Evolutionary conservation across 2,888 invertebrate genomes (phyloP).

Genomic region (Parascotia fuliginaria): DNA sequence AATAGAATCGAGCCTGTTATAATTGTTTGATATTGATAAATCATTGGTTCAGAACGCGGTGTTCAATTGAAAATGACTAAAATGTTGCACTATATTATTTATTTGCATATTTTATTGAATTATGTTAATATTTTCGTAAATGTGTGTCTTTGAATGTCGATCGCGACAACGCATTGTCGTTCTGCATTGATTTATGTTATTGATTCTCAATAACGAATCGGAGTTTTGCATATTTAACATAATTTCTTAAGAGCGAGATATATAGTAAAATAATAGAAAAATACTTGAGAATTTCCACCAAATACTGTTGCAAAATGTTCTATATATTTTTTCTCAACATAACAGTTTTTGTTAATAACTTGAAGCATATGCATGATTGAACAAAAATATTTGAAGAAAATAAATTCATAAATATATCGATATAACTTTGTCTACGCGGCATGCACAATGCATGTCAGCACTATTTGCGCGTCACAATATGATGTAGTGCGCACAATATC

Average conservation of each 20-base stretch:
- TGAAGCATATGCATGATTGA: too few relatives aligned
- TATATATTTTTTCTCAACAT: too few relatives aligned
- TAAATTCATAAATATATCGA: slow-evolving; percentile 23
- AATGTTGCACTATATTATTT: slow-evolving; percentile 17
- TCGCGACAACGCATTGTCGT: neutral
- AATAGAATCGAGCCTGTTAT: slow-evolving; percentile 48
- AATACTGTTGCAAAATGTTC: too few relatives aligned
- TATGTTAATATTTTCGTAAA: slow-evolving; percentile 27
- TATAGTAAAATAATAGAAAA: too few relatives aligned
- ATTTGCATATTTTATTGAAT: slow-evolving; percentile 15
- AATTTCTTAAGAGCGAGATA: too few relatives aligned
- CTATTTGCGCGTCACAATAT: slow-evolving; percentile 55
- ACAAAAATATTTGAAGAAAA: neutral
- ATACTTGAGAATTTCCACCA: too few relatives aligned
- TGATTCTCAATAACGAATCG: neutral
- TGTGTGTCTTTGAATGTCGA: neutral
- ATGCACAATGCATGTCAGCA: slow-evolving; percentile 48
- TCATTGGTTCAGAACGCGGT: slow-evolving; percentile 39
- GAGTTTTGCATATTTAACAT: too few relatives aligned
- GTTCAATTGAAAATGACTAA: slow-evolving; percentile 45
- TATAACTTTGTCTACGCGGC: slow-evolving; percentile 8
- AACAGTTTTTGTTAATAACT: too few relatives aligned
- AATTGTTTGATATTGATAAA: slow-evolving; percentile 57
- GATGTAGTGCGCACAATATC: slow-evolving; percentile 66
- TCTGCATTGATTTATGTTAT: neutral